Conservation (phyloP, 2,888 invertebrate species). For the Invenusta paracnida region DNA sequence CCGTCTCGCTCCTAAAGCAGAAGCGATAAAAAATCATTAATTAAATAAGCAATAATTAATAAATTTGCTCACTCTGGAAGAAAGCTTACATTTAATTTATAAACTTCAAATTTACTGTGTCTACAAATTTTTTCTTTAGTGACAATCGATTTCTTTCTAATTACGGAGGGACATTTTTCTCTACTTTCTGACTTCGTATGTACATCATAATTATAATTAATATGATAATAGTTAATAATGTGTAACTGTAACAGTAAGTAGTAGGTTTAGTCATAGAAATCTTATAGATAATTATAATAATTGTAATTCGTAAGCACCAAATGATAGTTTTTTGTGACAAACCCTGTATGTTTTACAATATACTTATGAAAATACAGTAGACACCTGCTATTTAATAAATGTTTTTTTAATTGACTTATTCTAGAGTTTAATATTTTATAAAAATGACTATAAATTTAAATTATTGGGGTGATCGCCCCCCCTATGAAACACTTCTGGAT, state of each 20-base stretch:
- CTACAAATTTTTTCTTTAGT: no score
- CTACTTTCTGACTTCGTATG: no score
- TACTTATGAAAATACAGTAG: neutral
- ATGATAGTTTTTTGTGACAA: neutral
- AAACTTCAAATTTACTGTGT: neutral
- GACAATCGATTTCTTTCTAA: no score
- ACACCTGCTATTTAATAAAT: neutral
- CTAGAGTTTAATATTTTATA: neutral
- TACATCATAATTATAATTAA: no score
- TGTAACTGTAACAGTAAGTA: no score
- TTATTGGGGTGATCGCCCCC: neutral
- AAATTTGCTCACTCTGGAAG: neutral
- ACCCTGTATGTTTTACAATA: neutral
- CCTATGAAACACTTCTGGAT: neutral
- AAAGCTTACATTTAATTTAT: neutral
- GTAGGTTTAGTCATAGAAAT: neutral
- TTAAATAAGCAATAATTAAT: neutral
- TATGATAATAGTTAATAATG: no score
- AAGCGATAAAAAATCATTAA: no score
- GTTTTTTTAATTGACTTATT: neutral
- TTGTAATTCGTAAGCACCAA: neutral
- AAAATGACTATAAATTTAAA: neutral
- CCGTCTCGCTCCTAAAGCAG: no score
- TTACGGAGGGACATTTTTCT: no score
- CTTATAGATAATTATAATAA: neutral